Evolutionary conservation across 2,113 vertebrate species (phyloP), one percentile per base, ranked within the genome.

Genomic region (Neogobius melanostomus): DNA sequence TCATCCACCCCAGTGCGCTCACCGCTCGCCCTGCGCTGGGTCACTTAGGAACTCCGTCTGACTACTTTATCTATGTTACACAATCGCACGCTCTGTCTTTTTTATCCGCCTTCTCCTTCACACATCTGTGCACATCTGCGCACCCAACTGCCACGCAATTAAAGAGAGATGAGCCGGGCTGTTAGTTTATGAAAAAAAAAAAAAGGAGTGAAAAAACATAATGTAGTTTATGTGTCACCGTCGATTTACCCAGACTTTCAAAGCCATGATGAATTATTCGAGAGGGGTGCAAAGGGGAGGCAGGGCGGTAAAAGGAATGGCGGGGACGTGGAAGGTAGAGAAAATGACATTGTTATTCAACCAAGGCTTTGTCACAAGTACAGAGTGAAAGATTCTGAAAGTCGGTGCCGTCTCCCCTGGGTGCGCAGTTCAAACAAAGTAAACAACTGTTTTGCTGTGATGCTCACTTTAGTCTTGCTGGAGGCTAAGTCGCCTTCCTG

Each of bases 371-470:
- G 91, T 93, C 93, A 90, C 87, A 84, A 90, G 92, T 83, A 85
- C 83, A 57, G 88, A 91, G 73, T 82, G 90, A 93, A 92, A 92
- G 92, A 94, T 83, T 91, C 91, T 89, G 77, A 94, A 94, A 94
- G 94, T 94, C 93, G 94, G 77, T 72, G 82, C 82, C 73, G 80
- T 79, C 88, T 95, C 95, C 95, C 93, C 81, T 75, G 94, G 93
- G 95, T 91, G 85, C 62, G 94, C 86, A 93, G 94, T 95, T 95
- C 94, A 96, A 95, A 96, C 92, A 93, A 90, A 93, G 94, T 94
- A 94, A 96, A 95, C 94, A 95, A 94, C 93, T 91, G 92, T 92
- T 95, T 95, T 93, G 94, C 94, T 95, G 90, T 94, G 94, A 94
- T 93, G 93, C 91, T 90, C 94, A 91, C 90, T 94, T 96, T 95